phyloP scores from a whole-genome alignment of 2,113 vertebrate genomes.

The Muntiacus muntjak region DNA sequence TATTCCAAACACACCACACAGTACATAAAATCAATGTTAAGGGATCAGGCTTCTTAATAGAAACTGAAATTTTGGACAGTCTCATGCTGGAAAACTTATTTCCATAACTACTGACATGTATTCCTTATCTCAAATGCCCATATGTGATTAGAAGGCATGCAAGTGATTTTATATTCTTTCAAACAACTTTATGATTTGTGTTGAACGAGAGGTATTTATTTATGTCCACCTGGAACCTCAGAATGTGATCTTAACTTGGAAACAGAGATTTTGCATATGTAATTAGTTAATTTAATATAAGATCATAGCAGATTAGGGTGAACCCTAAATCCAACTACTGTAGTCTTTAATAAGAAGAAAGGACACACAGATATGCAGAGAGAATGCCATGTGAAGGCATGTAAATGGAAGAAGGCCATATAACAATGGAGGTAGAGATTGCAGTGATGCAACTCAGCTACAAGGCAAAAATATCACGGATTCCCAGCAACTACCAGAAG shows the following conservation, averaged over 20 bases:
- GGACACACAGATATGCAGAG: neutral
- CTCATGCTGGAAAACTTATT: neutral
- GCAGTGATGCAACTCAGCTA: fast-evolving
- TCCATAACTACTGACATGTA: neutral
- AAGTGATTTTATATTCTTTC: neutral
- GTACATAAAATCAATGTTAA: neutral
- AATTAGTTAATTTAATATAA: neutral
- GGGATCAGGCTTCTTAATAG: neutral
- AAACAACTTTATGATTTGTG: neutral
- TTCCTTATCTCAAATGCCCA: neutral
- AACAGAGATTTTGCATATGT: neutral
- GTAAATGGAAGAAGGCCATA: neutral
- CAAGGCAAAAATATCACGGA: neutral
- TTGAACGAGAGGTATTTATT: neutral
- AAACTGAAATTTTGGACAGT: neutral
- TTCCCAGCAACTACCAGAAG: neutral
- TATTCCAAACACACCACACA: neutral
- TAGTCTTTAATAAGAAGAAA: neutral
- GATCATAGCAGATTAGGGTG: neutral
- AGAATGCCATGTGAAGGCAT: neutral
- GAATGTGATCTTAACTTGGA: neutral
- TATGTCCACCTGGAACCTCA: neutral
- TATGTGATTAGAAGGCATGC: neutral
- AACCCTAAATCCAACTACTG: neutral
- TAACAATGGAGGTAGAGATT: neutral